phyloP scores from a whole-genome alignment of 1,140 invertebrate genomes.

The Tetranychus urticae region DNA sequence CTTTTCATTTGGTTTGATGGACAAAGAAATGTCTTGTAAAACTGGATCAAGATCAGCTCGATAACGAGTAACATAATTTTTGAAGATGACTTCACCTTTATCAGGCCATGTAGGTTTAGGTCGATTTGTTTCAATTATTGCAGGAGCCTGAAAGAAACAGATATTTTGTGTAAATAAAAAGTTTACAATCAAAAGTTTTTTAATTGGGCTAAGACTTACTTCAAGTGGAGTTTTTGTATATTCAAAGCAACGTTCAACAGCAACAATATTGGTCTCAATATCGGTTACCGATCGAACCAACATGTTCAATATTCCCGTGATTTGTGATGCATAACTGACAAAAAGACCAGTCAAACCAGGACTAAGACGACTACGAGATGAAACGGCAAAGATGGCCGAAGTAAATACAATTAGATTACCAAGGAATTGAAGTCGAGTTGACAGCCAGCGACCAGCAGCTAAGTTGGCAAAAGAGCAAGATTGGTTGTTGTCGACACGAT shows the following conservation, averaged over 20 bases:
- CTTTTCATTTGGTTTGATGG: slow-evolving; percentile 11
- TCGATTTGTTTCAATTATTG: not conserved
- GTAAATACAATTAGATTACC: slow-evolving; percentile 27
- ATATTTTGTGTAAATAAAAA: not conserved
- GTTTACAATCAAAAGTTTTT: not conserved
- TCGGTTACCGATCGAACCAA: slow-evolving; percentile 31
- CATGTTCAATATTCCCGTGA: slow-evolving; percentile 46
- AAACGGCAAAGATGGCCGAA: slow-evolving; percentile 25
- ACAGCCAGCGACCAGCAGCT: slow-evolving; percentile 22
- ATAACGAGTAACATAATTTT: slow-evolving; percentile 16
- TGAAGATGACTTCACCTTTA: slow-evolving; percentile 16
- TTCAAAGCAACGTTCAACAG: slow-evolving; percentile 34
- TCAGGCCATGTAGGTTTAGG: slow-evolving; percentile 15
- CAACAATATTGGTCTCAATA: slow-evolving; percentile 34
- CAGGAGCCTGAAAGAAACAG: slow-evolving; percentile 11
- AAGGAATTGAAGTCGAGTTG: slow-evolving; percentile 26
- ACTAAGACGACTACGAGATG: slow-evolving; percentile 19
- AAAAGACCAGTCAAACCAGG: slow-evolving; percentile 29
- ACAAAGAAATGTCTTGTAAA: slow-evolving; percentile 13
- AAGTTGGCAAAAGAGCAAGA: slow-evolving; percentile 49
- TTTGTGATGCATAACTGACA: slow-evolving; percentile 29
- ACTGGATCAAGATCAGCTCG: slow-evolving; percentile 16
- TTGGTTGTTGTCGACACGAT: slow-evolving; percentile 46
- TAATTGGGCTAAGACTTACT: slow-evolving; percentile 10
- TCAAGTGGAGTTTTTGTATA: slow-evolving; percentile 22